Base-by-base conservation (phyloP, 2,888 invertebrate species). In the Agriopis marginaria region DNA sequence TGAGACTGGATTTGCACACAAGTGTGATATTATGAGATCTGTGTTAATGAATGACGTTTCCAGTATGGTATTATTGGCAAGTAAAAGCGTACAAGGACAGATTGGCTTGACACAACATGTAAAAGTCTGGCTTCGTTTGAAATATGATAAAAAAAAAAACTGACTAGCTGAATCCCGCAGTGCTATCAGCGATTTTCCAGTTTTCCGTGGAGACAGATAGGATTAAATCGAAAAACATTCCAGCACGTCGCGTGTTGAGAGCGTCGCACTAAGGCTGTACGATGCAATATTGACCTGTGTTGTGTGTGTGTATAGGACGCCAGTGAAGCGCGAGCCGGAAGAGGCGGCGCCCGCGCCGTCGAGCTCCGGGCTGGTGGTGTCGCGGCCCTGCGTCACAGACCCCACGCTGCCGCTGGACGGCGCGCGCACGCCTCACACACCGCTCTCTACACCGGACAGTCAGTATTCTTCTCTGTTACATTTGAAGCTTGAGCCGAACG, bases 381-480 rank as follows among this genome's bases (percentile, higher is more conserved):
- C 83, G 71, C 79, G 89, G 81, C 93, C 93, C 62, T 89, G 92
- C 83, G 89, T 89, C 59, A 91, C 91, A 17, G 93, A 93, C 85
- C 93, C 92, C 82, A 93, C 93, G 78, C 83, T 92, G 79, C 89
- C 92, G 78, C 82, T 87, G 71, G 79, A 76, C 71, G 66, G 70
- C 71, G 58, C 74, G 74, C 73, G 63, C 71, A 53, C 53, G 56
- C 68, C 63, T 50, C 75, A 61, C 72, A 32, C 75, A 45, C 72
- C 70, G 51, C 81, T 83, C 71, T 70, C 83, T 71, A 90, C 91
- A 64, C 89, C 90, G 0, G 91, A 91, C 76, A 86, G 89, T 89
- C 49, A 86, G 87, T 81, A 68, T 59, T 59, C 7, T 42, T 9
- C 42, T 10, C 5, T 42, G 9, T 42, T 42, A 10, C 42, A 42